phyloP scores from a whole-genome alignment of 2,888 invertebrate genomes.

The Cheilosia pagana region DNA sequence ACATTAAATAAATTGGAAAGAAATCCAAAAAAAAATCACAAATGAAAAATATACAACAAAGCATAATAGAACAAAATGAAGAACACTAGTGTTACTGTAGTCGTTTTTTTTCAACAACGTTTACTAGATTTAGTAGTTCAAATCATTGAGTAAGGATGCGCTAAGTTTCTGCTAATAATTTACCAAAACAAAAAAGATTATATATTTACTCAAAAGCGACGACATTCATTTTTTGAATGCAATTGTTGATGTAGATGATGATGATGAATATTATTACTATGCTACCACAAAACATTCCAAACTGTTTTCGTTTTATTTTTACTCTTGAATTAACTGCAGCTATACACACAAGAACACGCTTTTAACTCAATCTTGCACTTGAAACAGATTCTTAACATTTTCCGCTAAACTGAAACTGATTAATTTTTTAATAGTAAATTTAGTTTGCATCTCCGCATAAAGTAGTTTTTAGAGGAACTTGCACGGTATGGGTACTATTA shows the following conservation, averaged over 20 bases:
- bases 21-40: slow-evolving; percentile 31
- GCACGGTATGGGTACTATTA: slow-evolving; percentile 55
- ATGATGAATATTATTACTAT: slow-evolving; percentile 48
- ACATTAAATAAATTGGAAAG: slow-evolving; percentile 38
- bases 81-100: slow-evolving; percentile 47
- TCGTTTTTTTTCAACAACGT: slow-evolving; percentile 39
- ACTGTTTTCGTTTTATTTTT: slow-evolving; percentile 30
- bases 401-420: slow-evolving; percentile 24
- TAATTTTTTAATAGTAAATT: slow-evolving; percentile 10
- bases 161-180: slow-evolving; percentile 74
- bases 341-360: slow-evolving; percentile 65
- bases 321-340: slow-evolving; percentile 57
- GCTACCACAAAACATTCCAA: slow-evolving; percentile 54
- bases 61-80: slow-evolving; percentile 42
- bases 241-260: slow-evolving; percentile 44
- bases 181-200: slow-evolving; percentile 21
- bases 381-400: slow-evolving; percentile 26
- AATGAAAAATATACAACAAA: slow-evolving; percentile 34
- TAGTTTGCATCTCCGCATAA: slow-evolving; percentile 37
- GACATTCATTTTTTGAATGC: slow-evolving; percentile 62
- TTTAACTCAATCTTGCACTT: slow-evolving; percentile 62
- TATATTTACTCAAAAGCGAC: slow-evolving; percentile 33
- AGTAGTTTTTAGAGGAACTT: slow-evolving; percentile 23
- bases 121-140: slow-evolving; percentile 64
- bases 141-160: slow-evolving; percentile 64